These are phyloP conservation scores for Hyppa rectilinea DNA, from an alignment of 2,888 invertebrate species.

Conservation along the genomic window DNA sequence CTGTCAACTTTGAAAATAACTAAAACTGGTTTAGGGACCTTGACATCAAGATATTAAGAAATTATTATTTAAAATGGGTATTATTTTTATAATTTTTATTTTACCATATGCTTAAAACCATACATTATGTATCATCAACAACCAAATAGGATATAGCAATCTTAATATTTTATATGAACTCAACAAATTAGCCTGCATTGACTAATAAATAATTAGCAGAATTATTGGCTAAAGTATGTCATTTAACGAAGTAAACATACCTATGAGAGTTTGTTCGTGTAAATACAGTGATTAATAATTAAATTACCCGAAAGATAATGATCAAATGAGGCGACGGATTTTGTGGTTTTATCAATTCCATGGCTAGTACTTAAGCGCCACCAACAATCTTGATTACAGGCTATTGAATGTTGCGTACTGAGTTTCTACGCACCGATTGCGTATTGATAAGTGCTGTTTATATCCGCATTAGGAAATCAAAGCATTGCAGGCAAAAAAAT, in stretches of 20 bases:
- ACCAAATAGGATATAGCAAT: neutral
- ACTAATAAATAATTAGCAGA: constrained; percentile 31
- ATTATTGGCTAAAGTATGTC: neutral
- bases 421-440: neutral
- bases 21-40: neutral
- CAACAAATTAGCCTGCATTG: constrained; percentile 6
- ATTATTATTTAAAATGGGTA: neutral
- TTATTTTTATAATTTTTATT: neutral
- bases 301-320: constrained; percentile 27
- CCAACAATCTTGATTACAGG: constrained; percentile 9
- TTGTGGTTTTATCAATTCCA: constrained; percentile 26
- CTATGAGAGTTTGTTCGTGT: neutral
- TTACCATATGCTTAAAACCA: constrained; percentile 5
- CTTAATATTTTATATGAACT: constrained; percentile 7
- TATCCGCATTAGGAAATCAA: neutral
- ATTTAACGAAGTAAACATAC: constrained; percentile 14
- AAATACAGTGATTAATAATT: constrained; percentile 43
- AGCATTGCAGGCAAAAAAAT: neutral
- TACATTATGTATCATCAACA: neutral
- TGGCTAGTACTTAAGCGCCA: constrained; percentile 25
- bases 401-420: neutral
- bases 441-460: neutral
- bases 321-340: constrained; percentile 15
- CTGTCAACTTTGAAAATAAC: neutral
- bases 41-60: neutral